These are phyloP conservation scores for Tetanocera ferruginea DNA, from an alignment of 2,888 invertebrate genomes.

Conservation along the genomic window DNA sequence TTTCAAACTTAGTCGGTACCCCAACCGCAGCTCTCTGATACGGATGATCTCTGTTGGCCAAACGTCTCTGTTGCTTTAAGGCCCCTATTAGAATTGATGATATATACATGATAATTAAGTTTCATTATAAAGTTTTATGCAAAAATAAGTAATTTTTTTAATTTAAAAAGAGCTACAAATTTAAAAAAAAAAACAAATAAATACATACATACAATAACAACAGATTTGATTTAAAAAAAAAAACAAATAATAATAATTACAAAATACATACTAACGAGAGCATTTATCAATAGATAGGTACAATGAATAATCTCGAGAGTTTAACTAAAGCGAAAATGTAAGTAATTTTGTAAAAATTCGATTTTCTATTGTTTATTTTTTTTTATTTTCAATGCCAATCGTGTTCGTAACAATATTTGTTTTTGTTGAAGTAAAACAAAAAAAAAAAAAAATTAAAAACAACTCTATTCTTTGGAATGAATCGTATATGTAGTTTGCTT, in stretches of 20 bases:
- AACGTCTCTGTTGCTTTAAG: constrained; percentile 83
- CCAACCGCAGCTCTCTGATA: constrained; percentile 90
- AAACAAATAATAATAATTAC: constrained; percentile 22
- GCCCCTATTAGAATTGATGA: constrained; percentile 69
- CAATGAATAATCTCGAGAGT: constrained; percentile 16
- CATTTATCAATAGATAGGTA: background rate
- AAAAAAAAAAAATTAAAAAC: background rate
- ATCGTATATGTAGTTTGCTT: constrained; percentile 57
- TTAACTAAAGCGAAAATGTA: constrained; percentile 2
- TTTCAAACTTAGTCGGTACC: constrained; percentile 75
- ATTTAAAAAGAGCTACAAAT: constrained; percentile 11
- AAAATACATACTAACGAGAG: constrained; percentile 21
- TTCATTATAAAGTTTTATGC: constrained; percentile 45
- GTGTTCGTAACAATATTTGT: constrained; percentile 20
- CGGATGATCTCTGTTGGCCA: constrained; percentile 92
- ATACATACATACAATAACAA: constrained; percentile 17
- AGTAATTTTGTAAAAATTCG: too few relatives aligned
- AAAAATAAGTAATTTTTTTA: background rate
- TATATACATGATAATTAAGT: constrained; percentile 57
- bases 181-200: too few relatives aligned
- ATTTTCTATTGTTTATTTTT: background rate
- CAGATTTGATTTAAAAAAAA: background rate
- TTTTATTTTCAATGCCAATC: constrained; percentile 37
- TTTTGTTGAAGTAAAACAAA: constrained; percentile 47
- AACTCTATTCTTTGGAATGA: constrained; percentile 66